Evolutionary conservation across 2,888 invertebrate species (phyloP).

Genomic region (Dryococelus australis): DNA sequence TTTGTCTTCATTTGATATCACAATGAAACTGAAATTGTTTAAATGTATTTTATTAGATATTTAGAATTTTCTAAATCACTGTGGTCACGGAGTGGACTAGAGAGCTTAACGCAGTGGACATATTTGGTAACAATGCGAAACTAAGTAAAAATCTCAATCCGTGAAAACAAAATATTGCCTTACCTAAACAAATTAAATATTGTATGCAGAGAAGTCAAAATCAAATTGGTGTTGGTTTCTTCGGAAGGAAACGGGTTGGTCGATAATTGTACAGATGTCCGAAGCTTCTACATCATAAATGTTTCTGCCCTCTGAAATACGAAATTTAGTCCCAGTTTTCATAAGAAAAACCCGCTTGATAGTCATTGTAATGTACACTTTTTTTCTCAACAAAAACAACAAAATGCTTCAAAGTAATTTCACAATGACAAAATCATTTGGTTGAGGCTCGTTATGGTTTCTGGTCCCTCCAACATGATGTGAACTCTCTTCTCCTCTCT

Average conservation of each 20-base stretch:
- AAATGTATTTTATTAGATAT: too few relatives aligned
- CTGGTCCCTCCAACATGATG: not conserved
- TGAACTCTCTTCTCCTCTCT: not conserved
- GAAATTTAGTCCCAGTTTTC: too few relatives aligned
- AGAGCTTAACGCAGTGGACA: not conserved
- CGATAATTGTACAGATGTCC: not conserved
- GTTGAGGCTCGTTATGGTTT: not conserved
- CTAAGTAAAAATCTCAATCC: not conserved
- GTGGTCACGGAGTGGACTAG: not conserved
- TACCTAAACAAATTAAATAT: not conserved
- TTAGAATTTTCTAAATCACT: too few relatives aligned
- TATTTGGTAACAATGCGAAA: not conserved
- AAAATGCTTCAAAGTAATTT: not conserved
- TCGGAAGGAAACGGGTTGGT: not conserved
- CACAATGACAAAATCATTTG: not conserved
- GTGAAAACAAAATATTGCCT: not conserved
- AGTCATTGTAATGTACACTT: not conserved
- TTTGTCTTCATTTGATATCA: too few relatives aligned
- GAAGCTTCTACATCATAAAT: not conserved
- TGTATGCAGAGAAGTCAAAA: not conserved
- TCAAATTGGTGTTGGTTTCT: not conserved
- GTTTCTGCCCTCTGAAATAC: too few relatives aligned
- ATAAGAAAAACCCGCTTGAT: too few relatives aligned
- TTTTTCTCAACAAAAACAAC: not conserved
- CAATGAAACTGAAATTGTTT: too few relatives aligned